These are phyloP conservation scores for Irena cyanogastra DNA, from an alignment of 2,113 vertebrate species.

Conservation along the genomic window DNA sequence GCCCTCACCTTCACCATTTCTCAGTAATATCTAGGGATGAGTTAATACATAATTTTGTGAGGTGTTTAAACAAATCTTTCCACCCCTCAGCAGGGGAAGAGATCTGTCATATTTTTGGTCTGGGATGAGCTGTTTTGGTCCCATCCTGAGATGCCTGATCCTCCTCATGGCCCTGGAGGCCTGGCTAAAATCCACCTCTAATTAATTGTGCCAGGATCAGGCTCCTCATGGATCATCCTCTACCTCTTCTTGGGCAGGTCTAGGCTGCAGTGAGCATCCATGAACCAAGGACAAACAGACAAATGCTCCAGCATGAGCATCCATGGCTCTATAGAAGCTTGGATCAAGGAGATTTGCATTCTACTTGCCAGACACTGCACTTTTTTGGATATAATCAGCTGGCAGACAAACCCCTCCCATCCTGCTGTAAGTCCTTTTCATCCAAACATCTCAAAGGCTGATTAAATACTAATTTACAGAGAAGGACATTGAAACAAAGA, in stretches of 20 bases:
- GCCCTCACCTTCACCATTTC: not conserved
- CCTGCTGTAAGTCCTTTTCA: not conserved
- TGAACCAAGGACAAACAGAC: not conserved
- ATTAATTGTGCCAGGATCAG: not conserved
- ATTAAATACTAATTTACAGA: not conserved
- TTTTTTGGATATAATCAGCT: not conserved
- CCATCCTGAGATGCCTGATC: not conserved
- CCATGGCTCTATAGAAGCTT: not conserved
- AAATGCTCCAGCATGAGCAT: not conserved
- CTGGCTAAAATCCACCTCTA: not conserved
- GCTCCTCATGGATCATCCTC: not conserved
- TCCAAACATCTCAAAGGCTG: not conserved
- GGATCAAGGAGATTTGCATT: not conserved
- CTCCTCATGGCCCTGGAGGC: not conserved
- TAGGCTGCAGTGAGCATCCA: not conserved
- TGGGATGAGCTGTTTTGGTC: not conserved
- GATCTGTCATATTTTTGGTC: not conserved
- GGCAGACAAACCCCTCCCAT: not conserved
- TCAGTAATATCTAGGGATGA: not conserved
- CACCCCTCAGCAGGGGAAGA: not conserved
- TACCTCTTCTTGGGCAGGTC: not conserved
- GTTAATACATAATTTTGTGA: not conserved
- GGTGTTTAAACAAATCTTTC: not conserved
- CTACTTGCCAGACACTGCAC: not conserved
- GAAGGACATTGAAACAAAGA: not conserved